Base-by-base conservation (phyloP, 2,113 vertebrate genomes). In the Okapia johnstoni region DNA sequence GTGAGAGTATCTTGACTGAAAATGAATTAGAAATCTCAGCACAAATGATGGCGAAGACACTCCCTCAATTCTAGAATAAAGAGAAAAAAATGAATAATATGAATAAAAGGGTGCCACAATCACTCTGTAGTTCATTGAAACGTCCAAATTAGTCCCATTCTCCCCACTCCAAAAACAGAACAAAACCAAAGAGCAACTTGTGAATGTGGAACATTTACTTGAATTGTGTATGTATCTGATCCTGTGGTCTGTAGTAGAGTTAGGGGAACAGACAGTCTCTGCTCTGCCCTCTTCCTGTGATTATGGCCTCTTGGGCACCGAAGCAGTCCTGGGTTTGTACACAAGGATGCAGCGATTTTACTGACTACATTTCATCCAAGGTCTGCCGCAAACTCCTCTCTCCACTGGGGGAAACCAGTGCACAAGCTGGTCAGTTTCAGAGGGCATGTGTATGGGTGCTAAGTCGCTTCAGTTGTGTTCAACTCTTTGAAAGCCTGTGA, bases 21-120 rank as follows among this genome's bases (percentile, higher is more conserved):
- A 96, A 96, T 86, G 55, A 96, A 93, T 96, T 94, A 88, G 55
- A 96, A 96, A 94, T 66, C 60, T 25, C 85, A 97, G 40, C 25
- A 58, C 7, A 33, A 57, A 87, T 92, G 93, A 50, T 3, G 77
- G 84, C 95, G 40, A 93, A 48, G 90, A 48, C 14, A 87, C 48
- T 94, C n/a, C 33, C 8, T 16, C 15, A 70, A 23, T 80, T 61
- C 30, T 94, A 66, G 48, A 85, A 70, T 91, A 58, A 83, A 73
- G 61, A 70, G 87, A 73, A 94, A 84, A 95, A 90, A 84, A 17
- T 73, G 43, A 92, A 66, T 66, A 50, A 80, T 50, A 80, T 60
- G 70, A 84, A 96, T 95, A 63, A 93, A 97, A 96, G 58, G 80
- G 55, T 63, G 57, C 28, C 17, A 93, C 92, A 97, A 52, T 33